Evolutionary conservation across 2,888 invertebrate species (phyloP).

Genomic region (Netelia fuscicornis): DNA sequence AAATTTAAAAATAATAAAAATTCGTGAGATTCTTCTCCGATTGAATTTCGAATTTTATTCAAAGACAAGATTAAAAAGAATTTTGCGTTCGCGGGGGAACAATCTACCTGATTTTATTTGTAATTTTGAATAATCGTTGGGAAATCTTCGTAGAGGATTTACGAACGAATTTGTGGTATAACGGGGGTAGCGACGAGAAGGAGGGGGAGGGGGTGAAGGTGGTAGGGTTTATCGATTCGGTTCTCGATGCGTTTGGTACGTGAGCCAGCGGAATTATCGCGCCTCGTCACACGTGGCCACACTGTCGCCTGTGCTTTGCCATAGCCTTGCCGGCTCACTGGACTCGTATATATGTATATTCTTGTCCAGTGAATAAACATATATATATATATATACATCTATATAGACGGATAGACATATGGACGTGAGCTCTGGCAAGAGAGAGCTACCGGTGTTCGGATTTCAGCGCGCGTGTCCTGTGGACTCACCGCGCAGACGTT

Average conservation of each 20-base stretch:
- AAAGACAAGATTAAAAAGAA: not conserved
- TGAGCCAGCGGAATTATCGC: slow-evolving; percentile 68
- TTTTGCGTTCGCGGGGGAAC: not conserved
- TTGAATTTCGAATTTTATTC: slow-evolving; percentile 27
- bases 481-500: slow-evolving; percentile 52
- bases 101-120: not conserved
- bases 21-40: not conserved
- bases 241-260: slow-evolving; percentile 57
- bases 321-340: slow-evolving; percentile 34
- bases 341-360: slow-evolving; percentile 17
- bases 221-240: slow-evolving; percentile 57
- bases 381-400: slow-evolving; percentile 22
- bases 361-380: not conserved
- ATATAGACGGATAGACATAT: slow-evolving; percentile 47
- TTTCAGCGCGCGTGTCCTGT: slow-evolving; percentile 75
- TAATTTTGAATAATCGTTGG: not conserved
- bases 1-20: not conserved
- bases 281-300: slow-evolving; percentile 68
- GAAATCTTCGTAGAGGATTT: too few species aligned
- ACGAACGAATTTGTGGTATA: too few species aligned
- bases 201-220: not conserved
- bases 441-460: slow-evolving; percentile 63
- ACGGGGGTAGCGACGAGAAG: too few species aligned
- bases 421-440: slow-evolving; percentile 17
- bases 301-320: slow-evolving; percentile 60